Evolutionary conservation across 2,797 vertebrate species (phyloP).

Genomic region (Nannoperca australis): DNA sequence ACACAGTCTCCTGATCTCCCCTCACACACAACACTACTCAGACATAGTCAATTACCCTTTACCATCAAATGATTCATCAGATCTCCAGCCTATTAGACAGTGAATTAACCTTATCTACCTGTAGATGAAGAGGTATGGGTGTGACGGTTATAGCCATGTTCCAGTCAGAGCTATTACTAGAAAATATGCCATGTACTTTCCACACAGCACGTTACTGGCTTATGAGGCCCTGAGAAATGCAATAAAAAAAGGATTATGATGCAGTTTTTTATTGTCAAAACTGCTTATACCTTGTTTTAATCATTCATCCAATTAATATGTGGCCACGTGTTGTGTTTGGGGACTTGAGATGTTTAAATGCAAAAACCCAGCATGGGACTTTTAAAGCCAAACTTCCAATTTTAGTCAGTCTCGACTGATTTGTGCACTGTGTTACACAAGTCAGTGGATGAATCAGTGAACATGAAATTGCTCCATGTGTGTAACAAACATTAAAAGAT

Average conservation of each 20-base stretch:
- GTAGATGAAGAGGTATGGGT: constrained; percentile 70
- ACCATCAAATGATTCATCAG: constrained; percentile 78
- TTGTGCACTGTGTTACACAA: constrained; percentile 5
- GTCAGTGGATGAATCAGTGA: background rate
- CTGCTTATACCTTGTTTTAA: constrained; percentile 73
- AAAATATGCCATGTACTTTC: constrained; percentile 71
- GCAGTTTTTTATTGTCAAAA: constrained; percentile 61
- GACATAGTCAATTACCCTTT: constrained; percentile 81
- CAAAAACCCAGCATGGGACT: constrained; percentile 64
- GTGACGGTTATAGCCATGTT: constrained; percentile 46
- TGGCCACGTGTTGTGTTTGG: constrained; percentile 53
- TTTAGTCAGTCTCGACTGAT: constrained; percentile 13
- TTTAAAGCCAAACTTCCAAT: constrained; percentile 52
- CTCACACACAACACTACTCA: constrained; percentile 45
- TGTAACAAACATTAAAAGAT: constrained; percentile 34
- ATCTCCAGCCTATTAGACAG: constrained; percentile 68
- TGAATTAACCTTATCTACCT: constrained; percentile 82
- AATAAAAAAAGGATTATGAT: constrained; percentile 83
- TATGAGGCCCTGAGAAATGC: constrained; percentile 74
- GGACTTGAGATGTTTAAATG: constrained; percentile 53
- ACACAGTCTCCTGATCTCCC: constrained; percentile 32
- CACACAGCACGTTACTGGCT: constrained; percentile 66
- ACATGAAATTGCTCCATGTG: constrained; percentile 9
- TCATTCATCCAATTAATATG: constrained; percentile 60
- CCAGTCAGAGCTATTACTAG: constrained; percentile 52